Base-by-base conservation (phyloP, 2,888 invertebrate genomes). In the Athripsodes cinereus region DNA sequence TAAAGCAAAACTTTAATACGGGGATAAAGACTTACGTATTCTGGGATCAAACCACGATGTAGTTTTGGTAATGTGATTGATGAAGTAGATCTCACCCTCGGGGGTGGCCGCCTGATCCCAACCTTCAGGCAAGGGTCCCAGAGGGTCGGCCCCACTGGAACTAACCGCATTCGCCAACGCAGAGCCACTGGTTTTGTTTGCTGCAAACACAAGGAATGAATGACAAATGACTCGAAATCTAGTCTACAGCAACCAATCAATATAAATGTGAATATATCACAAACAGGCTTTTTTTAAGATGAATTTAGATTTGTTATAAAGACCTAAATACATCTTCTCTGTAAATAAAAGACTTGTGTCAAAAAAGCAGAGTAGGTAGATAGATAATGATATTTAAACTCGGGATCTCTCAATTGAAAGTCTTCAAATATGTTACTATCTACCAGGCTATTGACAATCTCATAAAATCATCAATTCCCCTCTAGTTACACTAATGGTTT, bases 41-140 rank as follows among this genome's bases (percentile, higher is more conserved):
- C 96, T 85, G 69, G 96, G 96, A 80, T 97, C 96, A 81, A 94
- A 95, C 96, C 96, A 97, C 70, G 95, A 95, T 65, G 96, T 96
- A 70, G 93, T 94, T 76, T 93, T 87, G 66, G 91, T 89, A 74
- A 89, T 87, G 78, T 95, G 95, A 79, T 95, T 94, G 78, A 95
- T 83, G 78, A 91, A 92, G 79, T 92, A 92, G 68, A 88, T 82
- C 76, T 92, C 91, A 68, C 92, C 92, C 72, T 91, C 90, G 59
- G 86, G 83, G 65, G 92, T 91, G 67, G 87, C 82, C 62, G 90
- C 88, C 75, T 91, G 89, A 75, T 92, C 92, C 92, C 92, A 92
- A 67, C 91, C 91, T 65, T 91, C 90, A 65, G 92, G 92, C 72
- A 92, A 78, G 65, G 90, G 84, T 66, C 88, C 90, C 71, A 90